phyloP scores from a whole-genome alignment of 2,797 vertebrate genomes.

The Platalea minor region DNA sequence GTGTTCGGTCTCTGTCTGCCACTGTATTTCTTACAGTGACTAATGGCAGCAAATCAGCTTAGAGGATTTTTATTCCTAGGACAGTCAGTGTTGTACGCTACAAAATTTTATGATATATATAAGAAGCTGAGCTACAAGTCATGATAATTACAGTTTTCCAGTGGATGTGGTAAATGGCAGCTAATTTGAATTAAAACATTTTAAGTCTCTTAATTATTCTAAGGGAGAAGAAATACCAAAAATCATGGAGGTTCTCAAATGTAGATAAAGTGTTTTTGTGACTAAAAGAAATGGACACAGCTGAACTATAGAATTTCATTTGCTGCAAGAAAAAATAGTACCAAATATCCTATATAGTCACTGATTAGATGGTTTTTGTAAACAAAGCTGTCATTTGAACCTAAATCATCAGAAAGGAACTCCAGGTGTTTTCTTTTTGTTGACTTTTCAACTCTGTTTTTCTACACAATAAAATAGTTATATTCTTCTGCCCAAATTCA shows the following conservation, averaged over 20 bases:
- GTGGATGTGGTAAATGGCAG: background rate
- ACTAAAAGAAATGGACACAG: background rate
- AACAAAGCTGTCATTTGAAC: background rate
- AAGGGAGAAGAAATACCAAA: background rate
- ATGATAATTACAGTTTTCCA: background rate
- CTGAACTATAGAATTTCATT: background rate
- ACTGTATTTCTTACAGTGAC: background rate
- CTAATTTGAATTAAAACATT: background rate
- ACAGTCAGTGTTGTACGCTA: accelerated
- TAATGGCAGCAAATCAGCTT: background rate
- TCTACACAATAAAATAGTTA: background rate
- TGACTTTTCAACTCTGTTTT: background rate
- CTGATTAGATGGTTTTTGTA: background rate
- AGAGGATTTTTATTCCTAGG: background rate
- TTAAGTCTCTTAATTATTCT: background rate
- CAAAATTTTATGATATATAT: background rate
- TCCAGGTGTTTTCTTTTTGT: background rate
- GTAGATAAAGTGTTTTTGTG: background rate
- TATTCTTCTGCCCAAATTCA: background rate
- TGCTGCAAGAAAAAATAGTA: background rate
- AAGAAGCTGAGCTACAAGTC: background rate
- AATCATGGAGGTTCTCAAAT: background rate
- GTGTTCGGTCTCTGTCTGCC: background rate
- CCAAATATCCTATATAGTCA: background rate
- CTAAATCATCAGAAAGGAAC: background rate